phyloP scores from a whole-genome alignment of 2,113 vertebrate species.

The Oryzias curvinotus region DNA sequence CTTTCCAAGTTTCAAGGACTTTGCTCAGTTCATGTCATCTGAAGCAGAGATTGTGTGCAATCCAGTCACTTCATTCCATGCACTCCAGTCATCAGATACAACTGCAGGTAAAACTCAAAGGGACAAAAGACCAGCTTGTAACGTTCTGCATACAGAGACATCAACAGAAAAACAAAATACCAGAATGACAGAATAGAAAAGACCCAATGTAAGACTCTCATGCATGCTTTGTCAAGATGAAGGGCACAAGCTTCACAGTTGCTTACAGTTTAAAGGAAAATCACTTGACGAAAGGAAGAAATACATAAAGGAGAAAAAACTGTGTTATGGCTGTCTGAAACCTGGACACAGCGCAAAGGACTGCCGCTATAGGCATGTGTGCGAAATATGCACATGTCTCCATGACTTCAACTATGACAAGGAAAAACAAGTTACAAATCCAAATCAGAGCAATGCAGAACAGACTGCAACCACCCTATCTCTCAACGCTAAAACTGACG shows the following conservation, averaged over 20 bases:
- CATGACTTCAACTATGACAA: background rate
- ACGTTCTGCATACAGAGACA: background rate
- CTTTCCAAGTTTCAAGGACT: constrained; percentile 5
- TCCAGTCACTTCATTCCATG: constrained; percentile 7
- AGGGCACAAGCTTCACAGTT: background rate
- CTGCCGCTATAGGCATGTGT: background rate
- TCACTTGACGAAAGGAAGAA: background rate
- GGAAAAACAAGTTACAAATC: background rate
- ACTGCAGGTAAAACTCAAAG: background rate
- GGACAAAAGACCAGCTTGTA: background rate
- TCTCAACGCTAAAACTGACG: background rate
- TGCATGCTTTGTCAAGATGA: constrained; percentile 1
- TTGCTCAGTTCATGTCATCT: background rate
- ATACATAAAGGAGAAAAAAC: background rate
- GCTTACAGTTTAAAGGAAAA: background rate
- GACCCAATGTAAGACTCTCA: background rate
- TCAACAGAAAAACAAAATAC: constrained; percentile 1
- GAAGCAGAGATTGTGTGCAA: constrained; percentile 6
- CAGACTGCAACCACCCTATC: constrained; percentile 3
- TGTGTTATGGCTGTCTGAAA: constrained; percentile 4
- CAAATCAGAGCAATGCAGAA: constrained; percentile 4
- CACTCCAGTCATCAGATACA: background rate
- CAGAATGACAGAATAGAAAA: background rate
- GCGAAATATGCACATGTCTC: background rate
- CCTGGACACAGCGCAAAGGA: background rate